Percentiles rank a stretch among this genome's conserved stretches.
These are phyloP conservation scores for Eretmodus cyanostictus DNA, from an alignment of 2,113 vertebrate species.

Conservation along the genomic window DNA sequence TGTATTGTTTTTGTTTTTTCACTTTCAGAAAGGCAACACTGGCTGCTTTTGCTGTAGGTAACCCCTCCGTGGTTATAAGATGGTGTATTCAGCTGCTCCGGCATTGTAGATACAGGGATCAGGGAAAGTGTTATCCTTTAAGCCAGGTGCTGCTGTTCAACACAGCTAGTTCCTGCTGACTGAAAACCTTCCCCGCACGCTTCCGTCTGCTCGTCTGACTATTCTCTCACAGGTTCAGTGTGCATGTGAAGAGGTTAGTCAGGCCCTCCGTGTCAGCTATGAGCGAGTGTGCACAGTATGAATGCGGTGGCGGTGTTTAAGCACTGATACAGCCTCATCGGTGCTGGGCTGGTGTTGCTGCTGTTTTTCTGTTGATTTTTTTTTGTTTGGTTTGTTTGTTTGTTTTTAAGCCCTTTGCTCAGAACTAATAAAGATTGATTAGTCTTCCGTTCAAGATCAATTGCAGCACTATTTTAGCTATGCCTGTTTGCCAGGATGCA, in stretches of 20 bases:
- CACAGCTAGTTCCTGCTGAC: constrained; percentile 54
- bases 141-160: constrained; percentile 56
- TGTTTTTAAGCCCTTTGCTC: constrained; percentile 25
- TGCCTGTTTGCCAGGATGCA: constrained; percentile 45
- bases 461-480: constrained; percentile 58
- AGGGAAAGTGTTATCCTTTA: constrained; percentile 56
- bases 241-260: constrained; percentile 35
- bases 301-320: constrained; percentile 2
- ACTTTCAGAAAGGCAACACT: constrained; percentile 7
- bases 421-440: constrained; percentile 68
- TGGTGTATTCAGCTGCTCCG: constrained; percentile 20
- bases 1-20: background rate
- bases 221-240: background rate
- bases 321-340: background rate
- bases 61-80: constrained; percentile 19
- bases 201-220: constrained; percentile 44
- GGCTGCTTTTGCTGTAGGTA: constrained; percentile 9
- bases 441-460: constrained; percentile 56
- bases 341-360: background rate
- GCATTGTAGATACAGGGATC: constrained; percentile 19
- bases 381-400: background rate
- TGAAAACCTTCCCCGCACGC: constrained; percentile 37
- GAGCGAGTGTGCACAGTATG: background rate
- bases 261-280: constrained; percentile 12
- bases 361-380: background rate